Evolutionary conservation across 1,140 invertebrate genomes (phyloP).

Genomic region (Aphelenchoides besseyi): DNA sequence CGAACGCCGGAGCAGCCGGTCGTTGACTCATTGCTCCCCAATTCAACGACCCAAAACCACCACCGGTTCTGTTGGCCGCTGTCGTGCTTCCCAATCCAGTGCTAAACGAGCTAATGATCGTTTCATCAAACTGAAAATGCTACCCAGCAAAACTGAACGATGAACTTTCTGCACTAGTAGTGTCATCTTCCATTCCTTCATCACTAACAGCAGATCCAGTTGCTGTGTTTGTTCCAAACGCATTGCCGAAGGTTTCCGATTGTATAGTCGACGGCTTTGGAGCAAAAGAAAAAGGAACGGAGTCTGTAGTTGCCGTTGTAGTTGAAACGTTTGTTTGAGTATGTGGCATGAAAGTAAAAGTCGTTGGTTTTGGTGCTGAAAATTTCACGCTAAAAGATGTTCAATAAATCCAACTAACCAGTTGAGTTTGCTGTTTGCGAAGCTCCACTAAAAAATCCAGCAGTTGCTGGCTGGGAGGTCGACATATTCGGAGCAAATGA

Average conservation of each 20-base stretch:
- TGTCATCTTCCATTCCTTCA: background rate
- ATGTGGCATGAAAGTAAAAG: background rate
- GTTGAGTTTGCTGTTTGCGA: background rate
- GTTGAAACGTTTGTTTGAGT: background rate
- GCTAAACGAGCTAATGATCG: background rate
- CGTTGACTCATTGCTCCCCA: background rate
- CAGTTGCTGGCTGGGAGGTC: background rate
- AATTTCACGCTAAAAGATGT: background rate
- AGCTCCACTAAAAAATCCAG: background rate
- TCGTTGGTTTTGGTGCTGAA: background rate
- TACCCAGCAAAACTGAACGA: background rate
- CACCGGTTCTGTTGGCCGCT: background rate
- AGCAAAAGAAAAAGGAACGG: conserved; percentile 2
- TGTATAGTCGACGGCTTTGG: background rate
- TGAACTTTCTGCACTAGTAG: background rate
- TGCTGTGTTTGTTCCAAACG: background rate
- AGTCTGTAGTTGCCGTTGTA: background rate
- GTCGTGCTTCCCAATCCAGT: background rate
- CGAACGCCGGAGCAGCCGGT: background rate
- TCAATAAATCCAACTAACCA: background rate
- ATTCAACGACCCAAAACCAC: background rate
- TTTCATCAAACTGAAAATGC: background rate
- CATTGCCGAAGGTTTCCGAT: background rate
- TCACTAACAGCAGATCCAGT: background rate
- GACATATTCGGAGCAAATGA: too few relatives aligned